These are phyloP conservation scores for Falco concolor DNA, from an alignment of 2,797 vertebrate genomes.

Conservation along the genomic window DNA sequence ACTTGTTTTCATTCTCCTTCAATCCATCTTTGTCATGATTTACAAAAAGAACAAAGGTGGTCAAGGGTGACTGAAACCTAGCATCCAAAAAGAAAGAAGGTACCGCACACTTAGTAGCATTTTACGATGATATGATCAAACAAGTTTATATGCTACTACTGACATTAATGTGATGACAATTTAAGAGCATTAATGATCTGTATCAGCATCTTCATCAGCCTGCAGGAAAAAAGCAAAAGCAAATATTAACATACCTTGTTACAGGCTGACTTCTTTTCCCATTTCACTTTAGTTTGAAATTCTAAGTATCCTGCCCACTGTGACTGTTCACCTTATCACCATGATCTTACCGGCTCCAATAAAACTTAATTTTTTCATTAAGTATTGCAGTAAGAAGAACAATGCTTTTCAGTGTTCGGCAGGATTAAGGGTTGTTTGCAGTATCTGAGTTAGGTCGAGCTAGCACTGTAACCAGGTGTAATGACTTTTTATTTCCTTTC, in stretches of 20 bases:
- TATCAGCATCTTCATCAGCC: constrained; percentile 4
- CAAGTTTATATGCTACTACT: neutral
- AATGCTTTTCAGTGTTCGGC: neutral
- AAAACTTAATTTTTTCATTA: neutral
- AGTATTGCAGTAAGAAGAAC: neutral
- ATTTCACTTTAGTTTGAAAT: constrained; percentile 2
- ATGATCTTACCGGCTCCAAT: neutral
- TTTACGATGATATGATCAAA: neutral
- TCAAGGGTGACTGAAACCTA: neutral
- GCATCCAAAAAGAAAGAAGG: neutral
- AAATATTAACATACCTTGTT: neutral
- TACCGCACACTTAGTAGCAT: neutral
- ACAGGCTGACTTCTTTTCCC: neutral
- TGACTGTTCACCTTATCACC: neutral
- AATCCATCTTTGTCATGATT: constrained; percentile 3
- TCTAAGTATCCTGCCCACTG: neutral
- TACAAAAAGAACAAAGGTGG: neutral
- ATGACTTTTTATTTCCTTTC: neutral
- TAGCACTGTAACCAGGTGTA: neutral
- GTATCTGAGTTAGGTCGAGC: neutral
- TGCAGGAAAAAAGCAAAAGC: neutral
- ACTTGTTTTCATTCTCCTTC: neutral
- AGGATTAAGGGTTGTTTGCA: neutral
- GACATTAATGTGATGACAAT: neutral
- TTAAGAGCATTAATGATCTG: constrained; percentile 33